Conservation (phyloP, 2,113 vertebrate species). For the Xenus cinereus region DNA sequence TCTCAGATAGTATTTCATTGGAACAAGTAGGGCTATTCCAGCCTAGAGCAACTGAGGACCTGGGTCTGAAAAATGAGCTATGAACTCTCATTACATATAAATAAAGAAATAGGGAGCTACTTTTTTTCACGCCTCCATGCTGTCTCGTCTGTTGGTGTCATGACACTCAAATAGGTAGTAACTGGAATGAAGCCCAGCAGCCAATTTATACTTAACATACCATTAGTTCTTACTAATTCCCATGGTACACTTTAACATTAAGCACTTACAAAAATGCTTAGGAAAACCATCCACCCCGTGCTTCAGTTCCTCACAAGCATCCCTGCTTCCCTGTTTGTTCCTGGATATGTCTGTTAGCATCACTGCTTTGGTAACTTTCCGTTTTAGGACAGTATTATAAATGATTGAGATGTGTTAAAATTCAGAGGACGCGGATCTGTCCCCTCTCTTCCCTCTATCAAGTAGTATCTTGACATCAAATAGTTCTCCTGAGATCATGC, state of each 20-base stretch:
- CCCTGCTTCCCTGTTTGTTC: not conserved
- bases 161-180: not conserved
- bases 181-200: slow-evolving; percentile 29
- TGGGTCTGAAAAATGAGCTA: not conserved
- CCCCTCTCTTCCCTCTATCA: not conserved
- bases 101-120: not conserved
- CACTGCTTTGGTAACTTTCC: not conserved
- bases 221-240: slow-evolving; percentile 3
- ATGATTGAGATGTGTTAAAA: not conserved
- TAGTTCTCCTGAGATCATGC: not conserved
- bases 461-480: not conserved
- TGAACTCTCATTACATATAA: not conserved
- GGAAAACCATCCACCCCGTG: not conserved
- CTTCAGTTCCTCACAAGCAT: not conserved
- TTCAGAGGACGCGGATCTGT: not conserved
- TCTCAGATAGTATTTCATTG: not conserved
- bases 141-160: not conserved
- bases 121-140: not conserved
- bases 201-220: not conserved
- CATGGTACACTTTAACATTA: not conserved
- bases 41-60: not conserved
- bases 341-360: not conserved
- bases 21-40: not conserved
- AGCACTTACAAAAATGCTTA: not conserved
- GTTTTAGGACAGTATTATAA: not conserved